Conservation (phyloP, 2,113 vertebrate genomes). For the Scolopax mira region DNA sequence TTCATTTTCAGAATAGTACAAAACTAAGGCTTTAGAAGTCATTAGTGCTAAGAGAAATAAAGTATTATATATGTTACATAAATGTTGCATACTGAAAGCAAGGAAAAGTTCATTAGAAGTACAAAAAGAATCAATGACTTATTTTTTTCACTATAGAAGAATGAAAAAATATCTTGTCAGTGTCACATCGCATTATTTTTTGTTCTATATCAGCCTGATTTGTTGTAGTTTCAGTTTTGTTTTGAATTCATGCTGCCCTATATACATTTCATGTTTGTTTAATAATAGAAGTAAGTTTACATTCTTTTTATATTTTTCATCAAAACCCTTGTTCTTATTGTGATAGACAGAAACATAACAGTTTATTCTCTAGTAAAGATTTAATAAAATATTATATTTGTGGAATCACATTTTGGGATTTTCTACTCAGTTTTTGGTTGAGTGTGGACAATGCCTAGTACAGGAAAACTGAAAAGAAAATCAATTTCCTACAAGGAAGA, state of each 20-base stretch:
- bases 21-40: neutral
- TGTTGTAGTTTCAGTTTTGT: neutral
- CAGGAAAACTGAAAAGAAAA: neutral
- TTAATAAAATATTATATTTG: neutral
- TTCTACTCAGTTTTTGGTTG: neutral
- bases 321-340: neutral
- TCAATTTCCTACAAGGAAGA: neutral
- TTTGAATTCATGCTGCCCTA: neutral
- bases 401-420: neutral
- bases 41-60: neutral
- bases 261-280: neutral
- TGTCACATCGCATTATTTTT: neutral
- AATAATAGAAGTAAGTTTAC: neutral
- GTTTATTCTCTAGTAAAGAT: neutral
- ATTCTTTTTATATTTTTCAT: neutral
- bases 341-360: neutral
- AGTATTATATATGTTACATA: neutral
- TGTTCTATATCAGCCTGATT: neutral
- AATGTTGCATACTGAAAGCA: neutral
- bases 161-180: neutral
- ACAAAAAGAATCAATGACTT: neutral
- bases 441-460: neutral
- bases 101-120: neutral
- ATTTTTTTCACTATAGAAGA: neutral
- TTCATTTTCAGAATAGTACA: neutral